phyloP scores from a whole-genome alignment of 2,888 invertebrate genomes.

The Cheilosia pagana region DNA sequence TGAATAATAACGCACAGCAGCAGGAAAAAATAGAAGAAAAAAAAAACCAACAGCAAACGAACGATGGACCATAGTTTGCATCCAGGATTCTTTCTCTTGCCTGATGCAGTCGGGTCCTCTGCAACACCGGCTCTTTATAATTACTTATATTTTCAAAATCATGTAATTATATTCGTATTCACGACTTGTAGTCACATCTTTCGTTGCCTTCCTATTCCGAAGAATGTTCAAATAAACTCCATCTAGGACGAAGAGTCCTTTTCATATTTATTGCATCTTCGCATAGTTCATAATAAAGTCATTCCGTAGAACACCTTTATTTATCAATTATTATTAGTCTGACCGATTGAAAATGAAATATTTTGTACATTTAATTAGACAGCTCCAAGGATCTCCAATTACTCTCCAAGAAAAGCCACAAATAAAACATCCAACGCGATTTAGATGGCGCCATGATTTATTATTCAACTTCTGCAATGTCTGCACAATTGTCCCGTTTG shows the following conservation, averaged over 20 bases:
- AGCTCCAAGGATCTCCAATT: too few species aligned
- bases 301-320: too few species aligned
- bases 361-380: too few species aligned
- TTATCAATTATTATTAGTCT: too few species aligned
- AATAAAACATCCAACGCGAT: conserved; percentile 1
- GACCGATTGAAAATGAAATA: too few species aligned
- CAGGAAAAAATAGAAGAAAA: conserved; percentile 1
- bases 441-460: neutral
- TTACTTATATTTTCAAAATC: conserved; percentile 29
- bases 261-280: too few species aligned
- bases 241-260: neutral
- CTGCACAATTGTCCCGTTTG: conserved; percentile 5
- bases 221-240: conserved; percentile 12
- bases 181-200: conserved; percentile 8
- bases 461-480: neutral
- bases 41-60: neutral
- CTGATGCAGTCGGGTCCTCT: neutral
- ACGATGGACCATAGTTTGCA: conserved; percentile 42
- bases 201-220: neutral
- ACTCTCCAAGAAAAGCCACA: too few species aligned
- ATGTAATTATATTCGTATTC: neutral
- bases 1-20: conserved; percentile 49
- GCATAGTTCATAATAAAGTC: too few species aligned
- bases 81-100: conserved; percentile 14
- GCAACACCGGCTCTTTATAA: conserved; percentile 16